Evolutionary conservation across 2,797 vertebrate genomes (phyloP).

Genomic region (Columba guinea): DNA sequence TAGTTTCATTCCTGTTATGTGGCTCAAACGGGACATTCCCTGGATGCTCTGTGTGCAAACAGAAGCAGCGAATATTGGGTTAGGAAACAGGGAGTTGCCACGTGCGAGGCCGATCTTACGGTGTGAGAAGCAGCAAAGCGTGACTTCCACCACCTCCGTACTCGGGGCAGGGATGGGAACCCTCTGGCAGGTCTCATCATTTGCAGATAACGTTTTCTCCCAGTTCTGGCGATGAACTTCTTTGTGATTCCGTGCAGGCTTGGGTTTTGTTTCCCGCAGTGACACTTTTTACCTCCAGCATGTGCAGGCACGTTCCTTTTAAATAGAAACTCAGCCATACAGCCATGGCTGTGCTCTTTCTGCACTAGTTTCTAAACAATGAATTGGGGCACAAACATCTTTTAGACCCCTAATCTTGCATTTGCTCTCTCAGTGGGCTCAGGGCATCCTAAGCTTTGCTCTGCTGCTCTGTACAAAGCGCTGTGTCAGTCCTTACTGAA

Average conservation of each 20-base stretch:
- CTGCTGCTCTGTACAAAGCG: neutral
- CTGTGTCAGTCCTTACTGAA: neutral
- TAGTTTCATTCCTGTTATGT: neutral
- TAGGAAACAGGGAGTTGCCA: neutral
- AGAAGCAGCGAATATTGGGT: neutral
- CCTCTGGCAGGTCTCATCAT: neutral
- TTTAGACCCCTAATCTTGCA: neutral
- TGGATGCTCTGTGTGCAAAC: neutral
- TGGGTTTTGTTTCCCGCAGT: neutral
- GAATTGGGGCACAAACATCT: neutral
- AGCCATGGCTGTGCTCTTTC: neutral
- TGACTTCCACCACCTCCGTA: neutral
- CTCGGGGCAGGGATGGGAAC: neutral
- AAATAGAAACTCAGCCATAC: neutral
- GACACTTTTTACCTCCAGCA: neutral
- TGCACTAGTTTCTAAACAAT: neutral
- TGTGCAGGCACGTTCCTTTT: neutral
- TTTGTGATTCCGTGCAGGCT: neutral
- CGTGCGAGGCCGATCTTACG: fast-evolving
- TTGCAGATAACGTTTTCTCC: neutral
- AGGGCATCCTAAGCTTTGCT: neutral
- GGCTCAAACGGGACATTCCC: neutral
- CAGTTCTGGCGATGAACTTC: neutral
- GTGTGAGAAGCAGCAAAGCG: neutral
- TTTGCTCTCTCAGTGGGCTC: neutral